These are phyloP conservation scores for Enteromius fasciolatus DNA, from an alignment of 2,797 vertebrate genomes.

Conservation along the genomic window DNA sequence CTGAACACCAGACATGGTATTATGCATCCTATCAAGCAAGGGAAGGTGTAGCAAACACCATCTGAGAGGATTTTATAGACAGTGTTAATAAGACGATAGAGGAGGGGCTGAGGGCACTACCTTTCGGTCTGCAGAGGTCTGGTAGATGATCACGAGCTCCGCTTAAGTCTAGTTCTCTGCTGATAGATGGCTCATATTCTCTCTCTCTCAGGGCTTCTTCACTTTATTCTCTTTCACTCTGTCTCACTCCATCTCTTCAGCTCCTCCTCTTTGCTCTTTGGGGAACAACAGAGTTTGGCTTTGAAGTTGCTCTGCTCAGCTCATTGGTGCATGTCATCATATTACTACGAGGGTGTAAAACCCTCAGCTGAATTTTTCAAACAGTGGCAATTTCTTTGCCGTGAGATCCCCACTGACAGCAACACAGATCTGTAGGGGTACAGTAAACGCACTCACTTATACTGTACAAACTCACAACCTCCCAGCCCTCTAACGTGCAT, in stretches of 20 bases:
- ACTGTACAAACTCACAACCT: neutral
- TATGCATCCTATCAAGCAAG: neutral
- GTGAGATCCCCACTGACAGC: conserved; percentile 1
- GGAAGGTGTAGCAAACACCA: neutral
- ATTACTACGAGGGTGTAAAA: conserved; percentile 25
- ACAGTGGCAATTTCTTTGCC: neutral
- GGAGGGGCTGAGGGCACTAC: neutral
- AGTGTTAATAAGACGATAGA: neutral
- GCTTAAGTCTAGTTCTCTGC: conserved; percentile 11
- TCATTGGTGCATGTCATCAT: conserved; percentile 29
- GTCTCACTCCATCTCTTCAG: conserved; percentile 24
- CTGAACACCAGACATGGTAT: neutral
- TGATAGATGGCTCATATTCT: conserved; percentile 22
- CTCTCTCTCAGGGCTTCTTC: conserved; percentile 16
- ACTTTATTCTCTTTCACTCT: conserved; percentile 30
- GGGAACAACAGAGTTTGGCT: conserved; percentile 28
- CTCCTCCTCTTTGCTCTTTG: conserved; percentile 31
- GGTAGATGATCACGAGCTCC: neutral
- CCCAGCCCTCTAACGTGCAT: neutral
- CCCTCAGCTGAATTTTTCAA: conserved; percentile 9
- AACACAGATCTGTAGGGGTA: conserved; percentile 12
- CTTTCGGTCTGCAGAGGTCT: neutral
- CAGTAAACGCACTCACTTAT: neutral
- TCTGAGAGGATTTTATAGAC: neutral
- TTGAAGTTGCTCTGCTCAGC: conserved; percentile 49